Evolutionary conservation across 2,888 invertebrate genomes (phyloP), one percentile per base, ranked within the genome.

Genomic region (Sinopyrophorus schimmeli): DNA sequence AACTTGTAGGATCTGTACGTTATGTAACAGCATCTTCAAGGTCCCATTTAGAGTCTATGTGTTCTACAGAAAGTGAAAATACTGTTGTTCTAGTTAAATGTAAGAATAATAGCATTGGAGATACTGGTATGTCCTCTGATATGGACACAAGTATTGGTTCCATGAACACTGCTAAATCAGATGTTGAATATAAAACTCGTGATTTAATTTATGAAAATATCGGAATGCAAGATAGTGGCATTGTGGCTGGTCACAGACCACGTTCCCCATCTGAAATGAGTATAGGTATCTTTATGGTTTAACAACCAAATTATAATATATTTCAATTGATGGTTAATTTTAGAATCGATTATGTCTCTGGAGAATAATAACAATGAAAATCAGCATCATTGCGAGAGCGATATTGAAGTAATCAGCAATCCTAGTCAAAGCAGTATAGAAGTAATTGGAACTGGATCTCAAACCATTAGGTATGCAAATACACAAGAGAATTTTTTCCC

Each of bases 371-470:
- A n/a, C n/a, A n/a, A n/a, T n/a, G n/a, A n/a, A n/a, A n/a, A n/a
- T n/a, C n/a, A n/a, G n/a, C n/a, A n/a, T n/a, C 47, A 54, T 12
- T 74, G 73, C 51, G 83, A 83, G 60, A 86, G 86, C 68, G 86
- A 86, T 61, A 81, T 86, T 50, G 84, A 86, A 59, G 77, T 86
- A 27, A 75, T 86, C 14, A 84, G 83, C 51, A 84, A 85, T 71
- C 84, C 84, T 7, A 86, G 85, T 69, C 82, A 83, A 63, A 83
- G 83, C 59, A 85, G 84, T 62, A 83, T 86, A 43, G 83, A 84
- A 71, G 80, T 84, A 17, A 66, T 84, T 35, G 80, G 48, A 40
- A 51, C 39, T 30, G 38, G 43, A 26, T 54, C 53, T 26, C 37
- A 26, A 20, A 47, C 42, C 27, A 20, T 38, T 6, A 51, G 52